Conservation (phyloP, 2,113 vertebrate species). For the Urocynchramus pylzowi region DNA sequence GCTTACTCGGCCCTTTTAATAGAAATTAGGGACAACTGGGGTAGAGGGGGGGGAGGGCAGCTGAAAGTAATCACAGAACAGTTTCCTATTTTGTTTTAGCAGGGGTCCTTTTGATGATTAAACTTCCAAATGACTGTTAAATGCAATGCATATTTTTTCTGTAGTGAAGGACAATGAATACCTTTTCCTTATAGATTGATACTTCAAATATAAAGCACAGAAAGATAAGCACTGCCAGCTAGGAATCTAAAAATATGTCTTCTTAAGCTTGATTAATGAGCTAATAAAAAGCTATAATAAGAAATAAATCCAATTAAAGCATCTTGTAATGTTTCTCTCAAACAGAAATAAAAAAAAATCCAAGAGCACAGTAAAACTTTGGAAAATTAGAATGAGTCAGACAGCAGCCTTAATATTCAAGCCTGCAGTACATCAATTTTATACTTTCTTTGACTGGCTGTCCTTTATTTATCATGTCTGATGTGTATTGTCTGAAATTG, state of each 20-base stretch:
- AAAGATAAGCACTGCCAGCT: background rate
- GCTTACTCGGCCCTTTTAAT: background rate
- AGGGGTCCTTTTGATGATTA: background rate
- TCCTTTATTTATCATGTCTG: background rate
- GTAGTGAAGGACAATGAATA: background rate
- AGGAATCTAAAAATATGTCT: constrained; percentile 47
- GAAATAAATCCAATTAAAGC: constrained; percentile 48
- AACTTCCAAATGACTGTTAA: background rate
- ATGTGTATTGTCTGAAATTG: background rate
- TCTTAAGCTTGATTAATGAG: constrained; percentile 54
- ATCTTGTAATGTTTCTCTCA: constrained; percentile 20
- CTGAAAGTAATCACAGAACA: background rate
- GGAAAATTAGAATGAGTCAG: constrained; percentile 10
- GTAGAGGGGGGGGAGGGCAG: background rate
- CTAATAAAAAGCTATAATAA: constrained; percentile 46
- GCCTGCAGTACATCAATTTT: constrained; percentile 7
- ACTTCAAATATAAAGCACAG: constrained; percentile 20
- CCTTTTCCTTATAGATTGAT: background rate
- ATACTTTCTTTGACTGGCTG: background rate
- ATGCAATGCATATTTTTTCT: background rate
- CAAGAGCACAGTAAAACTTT: constrained; percentile 32
- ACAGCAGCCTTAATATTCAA: background rate
- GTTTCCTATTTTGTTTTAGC: background rate
- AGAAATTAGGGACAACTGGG: background rate
- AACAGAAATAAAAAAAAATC: constrained; percentile 41